These are phyloP conservation scores for Ascidia mentula DNA, from an alignment of 23 tunicate genomes.

Conservation along the genomic window DNA sequence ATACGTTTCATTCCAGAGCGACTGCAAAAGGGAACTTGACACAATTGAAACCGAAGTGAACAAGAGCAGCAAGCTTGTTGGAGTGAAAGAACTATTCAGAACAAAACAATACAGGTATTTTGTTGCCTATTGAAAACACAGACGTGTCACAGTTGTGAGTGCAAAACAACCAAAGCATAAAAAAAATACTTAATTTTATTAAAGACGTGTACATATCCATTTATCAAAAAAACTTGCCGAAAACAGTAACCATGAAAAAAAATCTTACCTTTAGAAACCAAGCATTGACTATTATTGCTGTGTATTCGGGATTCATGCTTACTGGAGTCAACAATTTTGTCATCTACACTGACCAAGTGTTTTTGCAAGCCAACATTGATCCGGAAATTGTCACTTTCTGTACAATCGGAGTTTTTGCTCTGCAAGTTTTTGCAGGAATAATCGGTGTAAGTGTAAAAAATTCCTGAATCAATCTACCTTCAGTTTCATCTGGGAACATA, in stretches of 20 bases:
- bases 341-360: slow-evolving; percentile 37
- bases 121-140: not conserved
- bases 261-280: slow-evolving; percentile 41
- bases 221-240: too few species aligned
- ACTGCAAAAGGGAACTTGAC: not conserved
- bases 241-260: too few species aligned
- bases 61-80: not conserved
- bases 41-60: slow-evolving; percentile 1
- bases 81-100: not conserved
- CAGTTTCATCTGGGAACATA: too few species aligned
- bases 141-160: too few species aligned
- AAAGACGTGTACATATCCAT: too few species aligned
- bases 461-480: too few species aligned
- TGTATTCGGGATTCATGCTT: slow-evolving; percentile 44
- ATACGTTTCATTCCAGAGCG: not conserved
- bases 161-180: too few species aligned
- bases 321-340: slow-evolving; percentile 52
- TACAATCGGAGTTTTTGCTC: slow-evolving; percentile 48
- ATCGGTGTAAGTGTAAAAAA: slow-evolving; percentile 83
- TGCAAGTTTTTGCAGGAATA: slow-evolving; percentile 44
- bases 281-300: slow-evolving; percentile 27
- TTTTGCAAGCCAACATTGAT: slow-evolving; percentile 52
- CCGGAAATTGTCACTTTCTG: slow-evolving; percentile 39
- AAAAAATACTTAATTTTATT: too few species aligned
- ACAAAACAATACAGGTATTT: slow-evolving; percentile 7